Base-by-base conservation (phyloP, 1,140 invertebrate genomes). In the Globodera ellingtonae region DNA sequence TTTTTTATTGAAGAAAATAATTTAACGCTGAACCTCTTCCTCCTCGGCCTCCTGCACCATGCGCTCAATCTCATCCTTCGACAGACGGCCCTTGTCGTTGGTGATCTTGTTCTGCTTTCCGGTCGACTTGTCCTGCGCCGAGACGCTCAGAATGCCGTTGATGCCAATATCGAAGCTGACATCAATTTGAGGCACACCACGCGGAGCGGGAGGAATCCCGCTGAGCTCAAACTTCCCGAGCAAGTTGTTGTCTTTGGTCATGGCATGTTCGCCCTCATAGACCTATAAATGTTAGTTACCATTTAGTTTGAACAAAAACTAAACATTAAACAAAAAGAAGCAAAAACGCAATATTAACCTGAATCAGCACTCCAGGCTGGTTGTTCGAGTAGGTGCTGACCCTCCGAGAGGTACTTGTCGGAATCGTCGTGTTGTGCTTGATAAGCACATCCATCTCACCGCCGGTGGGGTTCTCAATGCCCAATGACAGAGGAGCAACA, bases 1-100 rank as follows among this genome's bases (percentile, higher is more conserved):
- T 35, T 35, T 35, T 35, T 35, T 35, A 35, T 35, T 35, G 35
- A 35, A 35, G 35, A 35, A 3, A 35, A 35, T 35, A 35, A 35
- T 35, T 35, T 35, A 35, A 90, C 94, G 95, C 83, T 97, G 92
- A 87, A 94, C 94, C 52, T 97, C 95, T 90, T 98, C 96, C 85
- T 94, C 93, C 90, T 98, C 95, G 21, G 96, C 96, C 84, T 98
- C 96, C 79, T 95, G 94, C 62, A 98, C 95, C 96, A 98, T 98
- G 67, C 94, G 92, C 35, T 3, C 35, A 35, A 35, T 2, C 35
- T 35, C 35, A 1, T 35, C 35, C 35, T 35, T 35, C 35, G 35
- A 35, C 35, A 35, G 35, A 35, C 35, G 35, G 35, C 35, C 35
- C 35, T 35, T 35, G 35, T 35, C 35, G 35, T 2, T 35, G 35